These are phyloP conservation scores for Drosophila triauraria DNA, from an alignment of 1,140 invertebrate species.

Conservation along the genomic window DNA sequence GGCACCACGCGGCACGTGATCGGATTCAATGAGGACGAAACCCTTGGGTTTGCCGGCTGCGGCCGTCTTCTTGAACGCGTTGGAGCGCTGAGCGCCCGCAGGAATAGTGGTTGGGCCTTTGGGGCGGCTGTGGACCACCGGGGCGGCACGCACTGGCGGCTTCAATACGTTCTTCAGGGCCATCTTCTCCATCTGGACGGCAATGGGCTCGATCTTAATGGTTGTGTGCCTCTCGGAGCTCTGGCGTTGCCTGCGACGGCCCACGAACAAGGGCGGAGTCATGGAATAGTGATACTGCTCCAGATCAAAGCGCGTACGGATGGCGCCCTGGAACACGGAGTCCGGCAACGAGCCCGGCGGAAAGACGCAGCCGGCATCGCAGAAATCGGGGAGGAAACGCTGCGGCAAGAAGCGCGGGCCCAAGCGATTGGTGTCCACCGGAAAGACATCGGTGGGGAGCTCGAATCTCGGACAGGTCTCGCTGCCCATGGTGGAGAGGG, in stretches of 20 bases:
- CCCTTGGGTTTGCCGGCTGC: background rate
- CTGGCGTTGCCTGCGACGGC: slow-evolving; percentile 3
- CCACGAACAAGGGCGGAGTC: slow-evolving; percentile 46
- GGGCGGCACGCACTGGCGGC: background rate
- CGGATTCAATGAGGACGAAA: slow-evolving; percentile 6
- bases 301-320: background rate
- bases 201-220: background rate
- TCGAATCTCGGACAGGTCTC: background rate
- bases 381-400: slow-evolving; percentile 28
- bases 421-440: background rate
- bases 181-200: background rate
- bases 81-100: background rate
- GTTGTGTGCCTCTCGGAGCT: no score
- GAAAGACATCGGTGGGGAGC: slow-evolving; percentile 22
- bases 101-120: background rate
- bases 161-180: background rate
- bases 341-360: slow-evolving; percentile 25
- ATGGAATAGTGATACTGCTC: slow-evolving; percentile 1
- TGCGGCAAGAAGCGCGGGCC: slow-evolving; percentile 13
- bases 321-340: background rate
- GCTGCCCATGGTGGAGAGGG: background rate
- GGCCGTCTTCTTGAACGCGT: background rate
- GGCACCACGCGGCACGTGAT: slow-evolving; percentile 3
- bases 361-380: slow-evolving; percentile 45
- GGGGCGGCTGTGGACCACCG: no score